phyloP scores from a whole-genome alignment of 2,113 vertebrate species.

The Halcyon senegalensis region DNA sequence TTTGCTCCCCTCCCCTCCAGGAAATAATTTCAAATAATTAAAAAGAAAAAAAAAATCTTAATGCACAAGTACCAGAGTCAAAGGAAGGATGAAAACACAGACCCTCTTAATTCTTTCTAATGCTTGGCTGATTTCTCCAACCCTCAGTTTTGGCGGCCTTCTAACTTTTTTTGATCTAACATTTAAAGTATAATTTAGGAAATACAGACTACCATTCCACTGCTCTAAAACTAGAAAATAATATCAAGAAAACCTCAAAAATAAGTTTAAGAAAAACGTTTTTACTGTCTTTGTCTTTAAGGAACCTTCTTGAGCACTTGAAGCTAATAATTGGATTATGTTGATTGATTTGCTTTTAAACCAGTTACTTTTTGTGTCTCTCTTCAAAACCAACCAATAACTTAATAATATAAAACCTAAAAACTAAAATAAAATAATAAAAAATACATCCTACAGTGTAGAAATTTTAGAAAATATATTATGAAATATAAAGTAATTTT shows the following conservation, averaged over 20 bases:
- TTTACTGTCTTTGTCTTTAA: background rate
- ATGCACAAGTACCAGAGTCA: background rate
- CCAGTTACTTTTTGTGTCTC: background rate
- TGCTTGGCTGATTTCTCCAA: background rate
- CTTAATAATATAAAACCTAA: background rate
- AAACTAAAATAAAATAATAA: background rate
- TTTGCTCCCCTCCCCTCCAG: background rate
- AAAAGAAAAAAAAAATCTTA: background rate
- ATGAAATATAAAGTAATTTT: background rate
- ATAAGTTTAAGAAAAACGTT: background rate
- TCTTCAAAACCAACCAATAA: background rate
- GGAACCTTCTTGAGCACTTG: background rate
- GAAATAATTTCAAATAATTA: background rate
- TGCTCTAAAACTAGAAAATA: background rate
- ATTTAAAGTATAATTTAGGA: background rate
- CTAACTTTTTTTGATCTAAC: background rate
- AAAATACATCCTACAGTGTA: background rate
- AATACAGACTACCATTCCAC: background rate
- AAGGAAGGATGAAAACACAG: background rate
- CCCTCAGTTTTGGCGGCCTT: background rate
- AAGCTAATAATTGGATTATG: background rate
- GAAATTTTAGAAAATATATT: background rate
- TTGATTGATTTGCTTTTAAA: background rate
- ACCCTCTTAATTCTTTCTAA: background rate
- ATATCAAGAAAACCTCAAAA: background rate